Conservation (phyloP, 1,140 invertebrate species). For the Wasmannia auropunctata region DNA sequence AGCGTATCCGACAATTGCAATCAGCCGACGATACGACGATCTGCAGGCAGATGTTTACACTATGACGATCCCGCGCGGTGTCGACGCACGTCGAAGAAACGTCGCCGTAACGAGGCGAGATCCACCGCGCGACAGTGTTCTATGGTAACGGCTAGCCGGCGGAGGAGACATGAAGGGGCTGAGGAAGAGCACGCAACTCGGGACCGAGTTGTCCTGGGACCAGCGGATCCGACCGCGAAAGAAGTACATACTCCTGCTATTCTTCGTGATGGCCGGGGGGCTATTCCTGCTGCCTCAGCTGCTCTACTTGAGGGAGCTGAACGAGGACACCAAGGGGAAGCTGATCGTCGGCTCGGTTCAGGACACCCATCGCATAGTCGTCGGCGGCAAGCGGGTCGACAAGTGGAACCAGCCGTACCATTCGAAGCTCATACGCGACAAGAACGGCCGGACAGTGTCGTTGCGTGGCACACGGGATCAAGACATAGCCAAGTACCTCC, state of each 20-base stretch:
- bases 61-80: not conserved
- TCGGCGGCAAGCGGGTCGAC: constrained; percentile 19
- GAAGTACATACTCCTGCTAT: constrained; percentile 61
- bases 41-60: not conserved
- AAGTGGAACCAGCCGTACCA: constrained; percentile 68
- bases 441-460: constrained; percentile 68
- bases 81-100: not conserved
- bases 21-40: not conserved
- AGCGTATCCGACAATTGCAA: not conserved
- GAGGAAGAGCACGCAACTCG: too few species aligned
- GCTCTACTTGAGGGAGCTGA: constrained; percentile 64
- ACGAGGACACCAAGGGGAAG: constrained; percentile 58
- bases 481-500: constrained; percentile 79
- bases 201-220: constrained; percentile 61
- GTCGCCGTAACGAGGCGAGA: not conserved
- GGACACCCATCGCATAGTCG: constrained; percentile 24
- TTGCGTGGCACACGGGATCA: constrained; percentile 75
- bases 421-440: constrained; percentile 71
- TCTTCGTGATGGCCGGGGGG: constrained; percentile 49
- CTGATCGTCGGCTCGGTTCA: constrained; percentile 58
- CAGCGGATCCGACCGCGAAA: constrained; percentile 55
- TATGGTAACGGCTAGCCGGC: not conserved
- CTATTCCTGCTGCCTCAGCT: constrained; percentile 66
- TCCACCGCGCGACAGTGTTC: not conserved
- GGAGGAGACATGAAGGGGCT: constrained; percentile 64